Evolutionary conservation across 2,113 vertebrate genomes (phyloP).

Genomic region (Scolopax mira): DNA sequence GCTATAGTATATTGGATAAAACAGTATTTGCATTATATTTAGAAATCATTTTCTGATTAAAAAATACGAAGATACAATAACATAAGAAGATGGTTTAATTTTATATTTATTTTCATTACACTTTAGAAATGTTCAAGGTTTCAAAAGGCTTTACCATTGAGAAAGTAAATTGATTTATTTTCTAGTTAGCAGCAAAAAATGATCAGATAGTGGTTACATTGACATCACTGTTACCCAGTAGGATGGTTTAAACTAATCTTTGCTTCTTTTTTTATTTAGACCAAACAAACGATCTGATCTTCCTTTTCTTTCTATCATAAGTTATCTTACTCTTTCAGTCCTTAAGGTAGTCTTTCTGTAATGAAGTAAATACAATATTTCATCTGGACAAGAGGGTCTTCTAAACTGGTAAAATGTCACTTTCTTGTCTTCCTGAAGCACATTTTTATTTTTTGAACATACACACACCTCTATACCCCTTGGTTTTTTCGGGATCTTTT

Average conservation of each 20-base stretch:
- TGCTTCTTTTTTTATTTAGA: neutral
- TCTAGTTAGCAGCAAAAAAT: neutral
- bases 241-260: neutral
- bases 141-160: neutral
- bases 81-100: neutral
- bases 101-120: neutral
- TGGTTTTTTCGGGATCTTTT: neutral
- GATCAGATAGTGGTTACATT: neutral
- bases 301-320: neutral
- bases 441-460: neutral
- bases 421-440: neutral
- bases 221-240: neutral
- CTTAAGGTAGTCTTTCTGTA: neutral
- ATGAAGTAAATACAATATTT: neutral
- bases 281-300: neutral
- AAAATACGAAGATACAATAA: neutral
- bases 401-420: neutral
- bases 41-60: neutral
- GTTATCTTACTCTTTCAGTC: neutral
- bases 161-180: neutral
- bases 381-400: neutral
- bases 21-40: neutral
- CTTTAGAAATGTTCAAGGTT: neutral
- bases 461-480: rapidly evolving
- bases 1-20: neutral